These are phyloP conservation scores for Nymphalis io DNA, from an alignment of 1,140 invertebrate species.

Conservation along the genomic window DNA sequence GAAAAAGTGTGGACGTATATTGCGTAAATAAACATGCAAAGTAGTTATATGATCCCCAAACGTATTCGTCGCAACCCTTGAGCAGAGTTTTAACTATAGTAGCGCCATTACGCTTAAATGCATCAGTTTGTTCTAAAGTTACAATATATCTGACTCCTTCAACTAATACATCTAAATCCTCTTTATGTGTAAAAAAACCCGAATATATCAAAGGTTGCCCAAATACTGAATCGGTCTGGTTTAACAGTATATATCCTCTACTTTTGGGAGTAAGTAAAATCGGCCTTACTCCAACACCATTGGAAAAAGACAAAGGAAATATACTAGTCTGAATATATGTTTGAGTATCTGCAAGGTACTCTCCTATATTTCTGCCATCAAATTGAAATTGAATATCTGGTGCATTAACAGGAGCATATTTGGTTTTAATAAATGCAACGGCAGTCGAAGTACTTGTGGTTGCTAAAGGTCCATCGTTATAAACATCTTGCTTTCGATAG, in stretches of 20 bases:
- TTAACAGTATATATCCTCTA: slow-evolving; percentile 84
- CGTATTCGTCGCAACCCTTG: slow-evolving; percentile 66
- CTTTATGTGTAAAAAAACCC: slow-evolving; percentile 85
- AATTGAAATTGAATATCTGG: slow-evolving; percentile 85
- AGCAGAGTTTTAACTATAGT: slow-evolving; percentile 81
- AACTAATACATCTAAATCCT: slow-evolving; percentile 83
- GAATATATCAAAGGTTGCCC: slow-evolving; percentile 90
- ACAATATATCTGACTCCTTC: slow-evolving; percentile 81
- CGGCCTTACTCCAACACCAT: slow-evolving; percentile 69
- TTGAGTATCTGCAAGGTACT: slow-evolving; percentile 73
- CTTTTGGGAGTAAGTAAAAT: slow-evolving; percentile 86
- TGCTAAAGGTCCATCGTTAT: slow-evolving; percentile 73
- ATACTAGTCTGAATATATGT: slow-evolving; percentile 70
- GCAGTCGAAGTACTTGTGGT: slow-evolving; percentile 72
- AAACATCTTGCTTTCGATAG: slow-evolving; percentile 57
- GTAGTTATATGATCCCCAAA: slow-evolving; percentile 85
- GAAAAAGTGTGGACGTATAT: slow-evolving; percentile 87
- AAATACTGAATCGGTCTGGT: slow-evolving; percentile 83
- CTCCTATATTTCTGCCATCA: slow-evolving; percentile 75
- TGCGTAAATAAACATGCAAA: slow-evolving; percentile 83
- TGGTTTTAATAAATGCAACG: slow-evolving; percentile 78
- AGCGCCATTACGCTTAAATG: slow-evolving; percentile 81
- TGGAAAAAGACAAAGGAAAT: slow-evolving; percentile 75
- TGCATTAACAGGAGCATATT: slow-evolving; percentile 62
- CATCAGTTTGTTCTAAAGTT: slow-evolving; percentile 80